Evolutionary conservation across 2,113 vertebrate species (phyloP).

Genomic region (Cercopithecus mona): DNA sequence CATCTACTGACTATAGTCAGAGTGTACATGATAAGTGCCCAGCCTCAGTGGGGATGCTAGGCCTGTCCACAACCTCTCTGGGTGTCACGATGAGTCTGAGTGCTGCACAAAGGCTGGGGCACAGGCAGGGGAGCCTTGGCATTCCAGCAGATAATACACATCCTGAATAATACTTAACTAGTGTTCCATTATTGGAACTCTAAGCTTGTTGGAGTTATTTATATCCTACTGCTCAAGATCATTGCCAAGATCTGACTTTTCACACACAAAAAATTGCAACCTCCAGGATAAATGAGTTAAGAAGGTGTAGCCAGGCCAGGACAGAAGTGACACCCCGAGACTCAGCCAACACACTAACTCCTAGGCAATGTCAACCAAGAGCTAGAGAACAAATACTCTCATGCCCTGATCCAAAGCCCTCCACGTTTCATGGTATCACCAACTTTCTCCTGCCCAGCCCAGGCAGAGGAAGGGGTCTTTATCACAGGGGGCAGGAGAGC

Average conservation of each 20-base stretch:
- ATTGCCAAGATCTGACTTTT: no score
- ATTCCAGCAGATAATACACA: not conserved
- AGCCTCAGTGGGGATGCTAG: no score
- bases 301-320: not conserved
- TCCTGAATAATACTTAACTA: not conserved
- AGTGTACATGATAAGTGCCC: not conserved
- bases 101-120: not conserved
- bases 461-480: not conserved
- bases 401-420: not conserved
- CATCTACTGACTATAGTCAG: not conserved
- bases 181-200: no score
- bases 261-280: no score
- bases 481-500: not conserved
- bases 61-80: no score
- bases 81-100: not conserved
- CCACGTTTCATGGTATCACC: not conserved
- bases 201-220: no score
- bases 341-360: not conserved
- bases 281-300: no score
- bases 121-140: not conserved
- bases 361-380: not conserved
- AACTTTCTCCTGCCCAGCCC: not conserved
- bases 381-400: not conserved
- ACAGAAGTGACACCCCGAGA: not conserved
- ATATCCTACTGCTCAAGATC: no score